These are phyloP conservation scores for Pristiophorus japonicus DNA, from an alignment of 2,113 vertebrate species.

Conservation along the genomic window DNA sequence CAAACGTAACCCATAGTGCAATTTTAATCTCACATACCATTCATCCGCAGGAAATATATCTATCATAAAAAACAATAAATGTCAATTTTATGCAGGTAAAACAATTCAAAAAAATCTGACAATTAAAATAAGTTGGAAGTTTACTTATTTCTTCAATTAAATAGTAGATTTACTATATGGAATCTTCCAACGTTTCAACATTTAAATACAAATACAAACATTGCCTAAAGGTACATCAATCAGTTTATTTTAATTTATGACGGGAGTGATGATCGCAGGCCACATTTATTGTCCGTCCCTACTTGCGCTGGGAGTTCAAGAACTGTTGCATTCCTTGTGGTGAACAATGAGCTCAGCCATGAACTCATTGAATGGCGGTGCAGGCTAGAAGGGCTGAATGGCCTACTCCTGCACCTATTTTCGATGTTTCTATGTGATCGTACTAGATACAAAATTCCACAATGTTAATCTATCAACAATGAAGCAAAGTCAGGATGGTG, in stretches of 20 bases:
- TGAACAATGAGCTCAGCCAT: no score
- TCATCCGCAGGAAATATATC: slow-evolving; percentile 6
- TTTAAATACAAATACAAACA: neutral
- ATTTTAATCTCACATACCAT: neutral
- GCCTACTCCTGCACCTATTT: no score
- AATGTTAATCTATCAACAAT: neutral
- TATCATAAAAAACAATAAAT: neutral
- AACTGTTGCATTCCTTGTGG: neutral
- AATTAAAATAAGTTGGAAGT: neutral
- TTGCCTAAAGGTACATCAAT: neutral
- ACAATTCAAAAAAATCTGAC: neutral
- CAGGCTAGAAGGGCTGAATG: no score
- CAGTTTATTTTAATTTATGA: neutral
- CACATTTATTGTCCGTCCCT: neutral
- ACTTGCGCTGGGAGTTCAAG: neutral
- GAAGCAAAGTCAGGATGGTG: neutral
- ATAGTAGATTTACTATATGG: neutral
- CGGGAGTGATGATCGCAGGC: neutral
- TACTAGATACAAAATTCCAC: neutral
- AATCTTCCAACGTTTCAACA: neutral
- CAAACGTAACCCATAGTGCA: neutral
- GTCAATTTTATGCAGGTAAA: neutral
- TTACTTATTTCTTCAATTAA: neutral
- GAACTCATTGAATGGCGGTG: no score
- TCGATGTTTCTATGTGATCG: no score